These are phyloP conservation scores for Oostethus manadensis DNA, from an alignment of 2,113 vertebrate genomes.

Conservation along the genomic window DNA sequence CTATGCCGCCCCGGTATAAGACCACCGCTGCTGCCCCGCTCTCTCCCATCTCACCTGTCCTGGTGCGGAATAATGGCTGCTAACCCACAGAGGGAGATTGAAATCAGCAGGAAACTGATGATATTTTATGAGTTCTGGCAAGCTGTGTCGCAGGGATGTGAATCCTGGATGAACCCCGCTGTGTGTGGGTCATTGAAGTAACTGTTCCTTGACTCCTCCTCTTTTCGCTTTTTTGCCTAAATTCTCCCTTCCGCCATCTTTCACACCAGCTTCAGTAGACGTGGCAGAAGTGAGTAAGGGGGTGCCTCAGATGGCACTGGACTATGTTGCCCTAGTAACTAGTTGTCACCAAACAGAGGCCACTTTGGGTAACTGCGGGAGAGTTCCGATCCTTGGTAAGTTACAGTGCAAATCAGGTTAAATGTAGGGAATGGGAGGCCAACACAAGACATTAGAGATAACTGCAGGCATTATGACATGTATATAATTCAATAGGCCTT, in stretches of 20 bases:
- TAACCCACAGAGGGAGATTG: conserved; percentile 27
- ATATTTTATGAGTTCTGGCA: conserved; percentile 21
- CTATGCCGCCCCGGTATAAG: conserved; percentile 9
- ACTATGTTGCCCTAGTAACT: conserved; percentile 61
- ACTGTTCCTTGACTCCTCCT: conserved; percentile 18
- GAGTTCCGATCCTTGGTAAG: no score
- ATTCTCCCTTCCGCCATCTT: conserved; percentile 16
- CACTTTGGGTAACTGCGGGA: conserved; percentile 27
- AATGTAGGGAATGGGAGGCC: not conserved
- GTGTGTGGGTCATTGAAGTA: conserved; percentile 19
- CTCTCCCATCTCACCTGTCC: conserved; percentile 19
- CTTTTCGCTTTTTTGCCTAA: conserved; percentile 11
- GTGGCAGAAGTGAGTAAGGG: conserved; percentile 47
- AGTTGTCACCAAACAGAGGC: conserved; percentile 55
- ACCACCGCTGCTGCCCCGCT: not conserved
- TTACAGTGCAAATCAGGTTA: not conserved
- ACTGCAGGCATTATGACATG: no score
- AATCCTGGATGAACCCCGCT: not conserved
- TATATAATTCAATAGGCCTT: no score
- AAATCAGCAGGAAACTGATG: conserved; percentile 33
- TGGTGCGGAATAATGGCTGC: conserved; percentile 10
- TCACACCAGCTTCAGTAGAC: conserved; percentile 31
- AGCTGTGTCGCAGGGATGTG: conserved; percentile 7
- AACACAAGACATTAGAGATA: no score
- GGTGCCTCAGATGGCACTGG: conserved; percentile 58